Evolutionary conservation across 2,888 invertebrate species (phyloP).

Genomic region (Nebria brevicollis): DNA sequence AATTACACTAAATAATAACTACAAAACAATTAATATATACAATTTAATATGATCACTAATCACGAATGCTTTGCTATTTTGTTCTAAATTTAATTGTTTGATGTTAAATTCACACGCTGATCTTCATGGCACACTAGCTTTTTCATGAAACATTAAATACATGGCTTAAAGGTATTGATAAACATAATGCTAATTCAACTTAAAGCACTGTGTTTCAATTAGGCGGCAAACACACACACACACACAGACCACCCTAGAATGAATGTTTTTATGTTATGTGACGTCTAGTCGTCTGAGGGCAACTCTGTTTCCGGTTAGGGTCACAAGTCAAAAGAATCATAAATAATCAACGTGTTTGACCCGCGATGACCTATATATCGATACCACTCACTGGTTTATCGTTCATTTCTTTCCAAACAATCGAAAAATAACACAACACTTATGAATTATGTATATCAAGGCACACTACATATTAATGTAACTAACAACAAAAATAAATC

Average conservation of each 20-base stretch:
- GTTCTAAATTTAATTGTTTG: background rate
- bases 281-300: constrained; percentile 24
- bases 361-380: constrained; percentile 21
- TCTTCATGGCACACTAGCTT: background rate
- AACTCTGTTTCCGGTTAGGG: constrained; percentile 36
- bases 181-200: background rate
- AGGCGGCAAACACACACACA: background rate
- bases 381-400: constrained; percentile 10
- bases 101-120: background rate
- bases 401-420: background rate
- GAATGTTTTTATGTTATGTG: constrained; percentile 5
- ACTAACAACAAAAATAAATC: background rate
- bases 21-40: background rate
- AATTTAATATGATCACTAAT: background rate
- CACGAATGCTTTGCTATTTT: background rate
- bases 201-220: background rate
- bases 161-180: background rate
- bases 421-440: background rate
- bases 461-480: background rate
- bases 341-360: constrained; percentile 41
- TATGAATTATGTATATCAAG: background rate
- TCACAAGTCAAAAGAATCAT: constrained; percentile 44
- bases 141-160: background rate
- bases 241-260: background rate
- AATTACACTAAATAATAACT: too few species aligned